Evolutionary conservation across 2,888 invertebrate genomes (phyloP).

Genomic region (Actias luna): DNA sequence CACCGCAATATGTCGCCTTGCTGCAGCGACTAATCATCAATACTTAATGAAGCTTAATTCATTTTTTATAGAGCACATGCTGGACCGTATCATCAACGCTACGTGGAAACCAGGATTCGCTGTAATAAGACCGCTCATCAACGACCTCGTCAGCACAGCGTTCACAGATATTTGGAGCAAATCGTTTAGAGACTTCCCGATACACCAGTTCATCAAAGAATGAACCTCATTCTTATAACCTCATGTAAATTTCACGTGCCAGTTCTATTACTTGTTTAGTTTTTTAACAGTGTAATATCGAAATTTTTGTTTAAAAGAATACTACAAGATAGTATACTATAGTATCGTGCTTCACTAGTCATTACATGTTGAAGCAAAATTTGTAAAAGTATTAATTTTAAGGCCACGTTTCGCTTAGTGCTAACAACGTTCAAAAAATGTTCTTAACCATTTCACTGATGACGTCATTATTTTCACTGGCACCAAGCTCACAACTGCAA

Average conservation of each 20-base stretch:
- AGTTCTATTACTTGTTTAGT: not conserved
- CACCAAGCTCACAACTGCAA: too few relatives aligned
- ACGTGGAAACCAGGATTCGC: conserved; percentile 92
- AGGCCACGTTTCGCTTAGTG: too few relatives aligned
- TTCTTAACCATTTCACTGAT: too few relatives aligned
- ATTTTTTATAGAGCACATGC: conserved; percentile 80
- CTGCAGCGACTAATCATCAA: too few relatives aligned
- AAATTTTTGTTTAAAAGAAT: too few relatives aligned
- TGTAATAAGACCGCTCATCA: conserved; percentile 88
- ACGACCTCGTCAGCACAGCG: conserved; percentile 91
- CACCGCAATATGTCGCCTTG: too few relatives aligned
- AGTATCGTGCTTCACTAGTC: not conserved
- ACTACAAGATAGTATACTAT: too few relatives aligned
- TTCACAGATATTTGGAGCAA: conserved; percentile 92
- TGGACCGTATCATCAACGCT: conserved; percentile 89
- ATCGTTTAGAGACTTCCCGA: conserved; percentile 87
- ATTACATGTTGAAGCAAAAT: not conserved
- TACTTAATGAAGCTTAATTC: not conserved
- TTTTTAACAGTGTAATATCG: not conserved
- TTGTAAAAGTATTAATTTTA: not conserved
- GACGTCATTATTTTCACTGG: too few relatives aligned
- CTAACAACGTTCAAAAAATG: too few relatives aligned
- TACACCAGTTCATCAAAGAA: conserved; percentile 83
- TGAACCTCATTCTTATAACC: conserved; percentile 28
- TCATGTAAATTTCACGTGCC: not conserved